Evolutionary conservation across 2,888 invertebrate species (phyloP).

Genomic region (Hypena proboscidalis): DNA sequence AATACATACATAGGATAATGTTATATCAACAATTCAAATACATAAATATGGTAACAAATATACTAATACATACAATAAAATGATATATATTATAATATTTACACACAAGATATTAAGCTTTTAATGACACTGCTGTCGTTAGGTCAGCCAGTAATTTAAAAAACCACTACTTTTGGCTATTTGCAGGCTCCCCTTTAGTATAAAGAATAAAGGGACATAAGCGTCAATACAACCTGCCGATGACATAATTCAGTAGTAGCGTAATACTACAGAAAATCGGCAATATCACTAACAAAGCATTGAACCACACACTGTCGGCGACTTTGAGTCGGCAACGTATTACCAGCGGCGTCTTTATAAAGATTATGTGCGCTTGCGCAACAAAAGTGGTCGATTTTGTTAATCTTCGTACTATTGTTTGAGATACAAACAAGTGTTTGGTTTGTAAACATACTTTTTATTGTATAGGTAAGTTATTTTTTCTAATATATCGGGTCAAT

Average conservation of each 20-base stretch:
- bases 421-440: constrained; percentile 56
- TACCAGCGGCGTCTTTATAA: constrained; percentile 47
- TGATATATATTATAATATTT: too few relatives aligned
- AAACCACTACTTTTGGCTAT: too few relatives aligned
- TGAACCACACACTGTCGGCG: constrained; percentile 19
- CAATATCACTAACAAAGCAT: constrained; percentile 53
- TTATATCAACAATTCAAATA: too few relatives aligned
- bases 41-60: too few relatives aligned
- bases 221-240: background rate
- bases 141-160: too few relatives aligned
- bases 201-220: background rate
- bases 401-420: constrained; percentile 62
- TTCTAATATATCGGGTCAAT: constrained; percentile 10
- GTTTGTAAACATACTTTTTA: constrained; percentile 57
- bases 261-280: constrained; percentile 25
- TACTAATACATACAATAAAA: too few relatives aligned
- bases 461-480: constrained; percentile 8
- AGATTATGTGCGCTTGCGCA: constrained; percentile 60
- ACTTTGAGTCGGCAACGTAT: constrained; percentile 38
- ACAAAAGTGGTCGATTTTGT: constrained; percentile 52
- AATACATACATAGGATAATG: too few relatives aligned
- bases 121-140: too few relatives aligned
- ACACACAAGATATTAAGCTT: too few relatives aligned
- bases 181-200: too few relatives aligned
- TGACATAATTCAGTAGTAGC: background rate